Conservation (phyloP, 1,140 invertebrate species). For the Acyrthosiphon pisum region DNA sequence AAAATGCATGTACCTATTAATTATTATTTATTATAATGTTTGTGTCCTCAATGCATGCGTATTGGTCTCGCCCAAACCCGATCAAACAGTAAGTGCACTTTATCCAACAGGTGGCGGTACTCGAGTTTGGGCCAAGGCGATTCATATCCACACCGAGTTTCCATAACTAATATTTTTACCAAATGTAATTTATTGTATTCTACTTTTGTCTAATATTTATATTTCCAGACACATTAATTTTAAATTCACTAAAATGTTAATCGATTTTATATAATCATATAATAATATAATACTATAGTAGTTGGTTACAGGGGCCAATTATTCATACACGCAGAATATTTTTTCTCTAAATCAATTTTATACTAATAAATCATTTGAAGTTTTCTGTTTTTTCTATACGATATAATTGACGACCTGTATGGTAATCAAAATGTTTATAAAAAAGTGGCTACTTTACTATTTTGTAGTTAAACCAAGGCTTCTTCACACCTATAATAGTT, state of each 20-base stretch:
- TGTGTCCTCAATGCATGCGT: neutral
- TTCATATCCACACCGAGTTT: slow-evolving; percentile 36
- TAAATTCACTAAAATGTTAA: neutral
- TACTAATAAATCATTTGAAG: neutral
- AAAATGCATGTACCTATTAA: slow-evolving; percentile 12
- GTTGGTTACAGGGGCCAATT: neutral
- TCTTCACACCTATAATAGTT: slow-evolving; percentile 12
- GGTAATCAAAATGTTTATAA: neutral
- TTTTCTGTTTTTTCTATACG: neutral
- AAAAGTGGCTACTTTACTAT: neutral
- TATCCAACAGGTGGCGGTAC: slow-evolving; percentile 54
- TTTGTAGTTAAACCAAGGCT: neutral
- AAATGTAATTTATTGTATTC: neutral
- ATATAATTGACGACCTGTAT: neutral
- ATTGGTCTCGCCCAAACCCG: slow-evolving; percentile 28
- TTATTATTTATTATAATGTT: neutral
- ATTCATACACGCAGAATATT: slow-evolving; percentile 1
- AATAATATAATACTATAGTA: neutral
- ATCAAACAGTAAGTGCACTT: slow-evolving; percentile 50
- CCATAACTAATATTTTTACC: neutral
- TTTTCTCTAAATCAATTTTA: neutral
- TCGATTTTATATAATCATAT: neutral
- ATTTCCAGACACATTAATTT: slow-evolving; percentile 29
- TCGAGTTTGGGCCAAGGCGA: slow-evolving; percentile 44
- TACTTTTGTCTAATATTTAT: slow-evolving; percentile 14